Evolutionary conservation across 2,113 vertebrate species (phyloP).

Genomic region (Ammodytes marinus): DNA sequence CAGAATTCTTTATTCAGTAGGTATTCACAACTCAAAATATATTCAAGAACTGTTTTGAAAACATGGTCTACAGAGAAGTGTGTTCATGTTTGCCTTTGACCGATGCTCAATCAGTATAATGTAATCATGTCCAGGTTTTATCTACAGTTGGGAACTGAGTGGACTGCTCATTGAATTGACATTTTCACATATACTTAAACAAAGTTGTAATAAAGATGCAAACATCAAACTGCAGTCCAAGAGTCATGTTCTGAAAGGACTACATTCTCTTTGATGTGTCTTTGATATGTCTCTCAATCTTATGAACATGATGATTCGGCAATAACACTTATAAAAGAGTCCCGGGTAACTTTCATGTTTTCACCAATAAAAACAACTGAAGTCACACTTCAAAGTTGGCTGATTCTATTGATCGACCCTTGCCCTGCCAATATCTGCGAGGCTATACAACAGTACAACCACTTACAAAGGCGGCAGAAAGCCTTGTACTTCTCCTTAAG

Average conservation of each 20-base stretch:
- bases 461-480: conserved; percentile 19
- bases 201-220: background rate
- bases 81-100: background rate
- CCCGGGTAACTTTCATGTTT: conserved; percentile 18
- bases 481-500: conserved; percentile 36
- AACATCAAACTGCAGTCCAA: background rate
- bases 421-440: conserved; percentile 25
- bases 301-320: background rate
- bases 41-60: background rate
- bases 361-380: conserved; percentile 6
- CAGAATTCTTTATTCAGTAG: background rate
- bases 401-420: conserved; percentile 7
- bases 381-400: conserved; percentile 35
- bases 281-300: background rate
- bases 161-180: background rate
- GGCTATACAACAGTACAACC: background rate
- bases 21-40: background rate
- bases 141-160: background rate
- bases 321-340: conserved; percentile 19
- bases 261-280: background rate
- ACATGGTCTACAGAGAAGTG: background rate
- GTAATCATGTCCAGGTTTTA: background rate
- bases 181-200: background rate
- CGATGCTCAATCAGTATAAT: background rate
- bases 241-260: background rate